phyloP scores from a whole-genome alignment of 2,888 invertebrate species.

The Thelaira solivaga region DNA sequence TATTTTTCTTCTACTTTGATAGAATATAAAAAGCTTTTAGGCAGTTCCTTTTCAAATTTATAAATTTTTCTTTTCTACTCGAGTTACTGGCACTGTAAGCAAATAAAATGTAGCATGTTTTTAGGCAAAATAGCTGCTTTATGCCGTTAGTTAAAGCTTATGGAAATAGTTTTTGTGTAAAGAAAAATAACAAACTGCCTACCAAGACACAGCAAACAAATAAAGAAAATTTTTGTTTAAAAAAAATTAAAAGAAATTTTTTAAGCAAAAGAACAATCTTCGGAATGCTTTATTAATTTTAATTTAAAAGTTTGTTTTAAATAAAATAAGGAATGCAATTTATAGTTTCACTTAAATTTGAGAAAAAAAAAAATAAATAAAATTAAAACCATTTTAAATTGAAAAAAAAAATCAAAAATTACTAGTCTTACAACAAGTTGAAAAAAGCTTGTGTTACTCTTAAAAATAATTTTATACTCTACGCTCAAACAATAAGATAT shows the following conservation, averaged over 20 bases:
- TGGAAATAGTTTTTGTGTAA: background rate
- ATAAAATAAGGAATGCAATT: too few relatives aligned
- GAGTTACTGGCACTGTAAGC: background rate
- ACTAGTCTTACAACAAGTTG: too few relatives aligned
- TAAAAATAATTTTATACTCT: too few relatives aligned
- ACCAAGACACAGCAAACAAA: background rate
- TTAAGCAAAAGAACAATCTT: background rate
- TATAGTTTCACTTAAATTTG: too few relatives aligned
- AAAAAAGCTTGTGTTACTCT: too few relatives aligned
- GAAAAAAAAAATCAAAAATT: too few relatives aligned
- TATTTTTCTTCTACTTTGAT: background rate
- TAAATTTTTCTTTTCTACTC: background rate
- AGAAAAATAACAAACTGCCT: background rate
- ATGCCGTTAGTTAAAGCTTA: background rate
- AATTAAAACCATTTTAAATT: too few relatives aligned
- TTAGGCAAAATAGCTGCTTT: background rate
- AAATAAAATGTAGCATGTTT: constrained; percentile 11
- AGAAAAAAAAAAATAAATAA: too few relatives aligned
- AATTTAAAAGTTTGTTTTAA: too few relatives aligned
- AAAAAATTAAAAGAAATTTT: background rate
- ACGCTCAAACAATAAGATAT: too few relatives aligned
- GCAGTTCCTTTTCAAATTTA: constrained; percentile 1
- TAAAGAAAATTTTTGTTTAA: too few relatives aligned
- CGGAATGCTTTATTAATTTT: too few relatives aligned
- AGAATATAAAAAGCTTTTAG: constrained; percentile 7